Conservation (phyloP, 2,888 invertebrate species). For the Polyommatus iphigenia region DNA sequence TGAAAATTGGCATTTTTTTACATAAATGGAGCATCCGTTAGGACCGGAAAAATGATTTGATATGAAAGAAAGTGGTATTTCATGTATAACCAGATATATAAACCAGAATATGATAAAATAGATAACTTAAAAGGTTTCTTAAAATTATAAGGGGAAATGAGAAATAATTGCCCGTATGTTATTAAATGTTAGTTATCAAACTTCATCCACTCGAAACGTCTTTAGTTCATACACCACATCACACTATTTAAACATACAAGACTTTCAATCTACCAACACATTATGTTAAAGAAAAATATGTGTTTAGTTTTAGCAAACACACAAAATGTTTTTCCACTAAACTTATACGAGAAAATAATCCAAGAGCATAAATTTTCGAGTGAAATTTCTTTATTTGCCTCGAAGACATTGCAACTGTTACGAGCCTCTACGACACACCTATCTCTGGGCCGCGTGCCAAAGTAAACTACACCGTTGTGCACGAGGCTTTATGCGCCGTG, state of each 20-base stretch:
- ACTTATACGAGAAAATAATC: slow-evolving; percentile 44
- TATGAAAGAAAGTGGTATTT: too few relatives aligned
- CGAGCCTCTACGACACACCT: slow-evolving; percentile 49
- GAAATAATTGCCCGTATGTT: too few relatives aligned
- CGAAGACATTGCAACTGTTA: slow-evolving; percentile 41
- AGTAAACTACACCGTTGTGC: slow-evolving; percentile 54
- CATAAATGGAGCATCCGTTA: too few relatives aligned
- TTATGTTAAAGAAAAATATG: not conserved
- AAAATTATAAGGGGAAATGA: too few relatives aligned
- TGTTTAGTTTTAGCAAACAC: slow-evolving; percentile 3
- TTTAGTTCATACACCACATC: too few relatives aligned
- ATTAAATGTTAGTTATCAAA: too few relatives aligned
- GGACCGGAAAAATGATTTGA: too few relatives aligned
- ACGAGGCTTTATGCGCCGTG: slow-evolving; percentile 37
- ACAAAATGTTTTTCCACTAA: slow-evolving; percentile 33
- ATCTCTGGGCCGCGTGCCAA: slow-evolving; percentile 62
- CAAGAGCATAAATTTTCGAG: slow-evolving; percentile 48
- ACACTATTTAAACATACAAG: not conserved
- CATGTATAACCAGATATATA: too few relatives aligned
- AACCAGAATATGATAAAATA: too few relatives aligned
- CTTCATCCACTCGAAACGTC: too few relatives aligned
- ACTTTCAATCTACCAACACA: not conserved
- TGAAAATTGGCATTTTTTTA: too few relatives aligned
- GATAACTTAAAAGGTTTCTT: too few relatives aligned
- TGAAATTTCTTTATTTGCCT: slow-evolving; percentile 54